Evolutionary conservation across 2,888 invertebrate species (phyloP).

Genomic region (Eupithecia inturbata): DNA sequence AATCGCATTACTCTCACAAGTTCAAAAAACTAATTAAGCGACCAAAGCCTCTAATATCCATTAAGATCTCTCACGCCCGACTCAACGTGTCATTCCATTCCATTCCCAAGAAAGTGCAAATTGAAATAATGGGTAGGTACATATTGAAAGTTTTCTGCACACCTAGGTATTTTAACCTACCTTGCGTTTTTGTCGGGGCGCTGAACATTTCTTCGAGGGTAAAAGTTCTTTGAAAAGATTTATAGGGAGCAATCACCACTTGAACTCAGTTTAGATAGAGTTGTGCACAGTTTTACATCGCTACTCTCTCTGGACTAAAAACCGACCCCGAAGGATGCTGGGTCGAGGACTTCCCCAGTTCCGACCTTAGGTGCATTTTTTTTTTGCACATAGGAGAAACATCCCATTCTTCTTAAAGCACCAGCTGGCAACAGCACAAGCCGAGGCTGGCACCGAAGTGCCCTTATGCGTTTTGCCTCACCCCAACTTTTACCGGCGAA

Average conservation of each 20-base stretch:
- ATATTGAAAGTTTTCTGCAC: constrained; percentile 32
- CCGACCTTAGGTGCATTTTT: neutral
- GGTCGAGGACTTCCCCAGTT: neutral
- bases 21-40: constrained; percentile 19
- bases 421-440: neutral
- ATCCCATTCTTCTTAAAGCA: neutral
- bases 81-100: constrained; percentile 23
- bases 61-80: constrained; percentile 22
- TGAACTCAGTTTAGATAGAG: constrained; percentile 17
- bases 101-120: constrained; percentile 32
- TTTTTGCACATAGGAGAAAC: neutral
- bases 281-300: neutral
- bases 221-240: constrained; percentile 29
- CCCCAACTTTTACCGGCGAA: neutral
- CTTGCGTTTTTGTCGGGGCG: constrained; percentile 28
- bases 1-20: neutral
- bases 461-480: neutral
- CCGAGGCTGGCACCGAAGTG: neutral
- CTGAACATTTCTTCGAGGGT: constrained; percentile 27
- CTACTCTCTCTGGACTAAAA: neutral
- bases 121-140: constrained; percentile 30
- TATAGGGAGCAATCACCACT: constrained; percentile 31
- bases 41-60: constrained; percentile 19
- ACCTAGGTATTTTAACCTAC: constrained; percentile 25
- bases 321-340: neutral